Evolutionary conservation across 2,888 invertebrate genomes (phyloP), one percentile per base, ranked within the genome.

Genomic region (Leptinotarsa juncta): DNA sequence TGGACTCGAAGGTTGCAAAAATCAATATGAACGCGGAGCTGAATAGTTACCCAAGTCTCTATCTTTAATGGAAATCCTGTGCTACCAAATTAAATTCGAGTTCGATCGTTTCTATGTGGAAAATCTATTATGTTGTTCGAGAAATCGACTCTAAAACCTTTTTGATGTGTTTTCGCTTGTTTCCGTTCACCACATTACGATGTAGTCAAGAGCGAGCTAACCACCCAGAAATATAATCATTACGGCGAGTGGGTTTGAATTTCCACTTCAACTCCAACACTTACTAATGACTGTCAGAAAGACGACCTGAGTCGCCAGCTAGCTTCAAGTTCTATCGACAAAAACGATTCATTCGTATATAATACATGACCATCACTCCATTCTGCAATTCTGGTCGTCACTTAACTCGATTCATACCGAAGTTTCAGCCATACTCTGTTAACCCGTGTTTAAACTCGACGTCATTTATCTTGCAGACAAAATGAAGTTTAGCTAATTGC

Each of bases 271-370:
- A 42, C 42, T 62, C 16, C n/a, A 42, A 32, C 32, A 62, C 14
- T 32, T 42, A 26, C 62, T 62, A 74, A 74, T 71, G 55, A 71
- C 71, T 65, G 49, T 48, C 49, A 53, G 62, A 62, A 42, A 62
- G 62, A 62, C 42, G 60, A 26, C 23, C 15, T 15, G 60, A 60
- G 26, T 60, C 14, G 26, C 60, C 5, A 42, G 32, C 62, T 16
- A n/a, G 3, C 65, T 65, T 67, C 65, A 74, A 74, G 71, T 74
- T 74, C 67, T 68, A 71, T 71, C 68, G 75, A 72, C 75, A 75
- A 75, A 75, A 75, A 75, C 75, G 65, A 72, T 70, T 70, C 72
- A 72, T 72, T 72, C 72, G 23, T 51, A 42, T 42, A n/a, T 72
- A 72, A 72, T 72, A 53, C 65, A 67, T 72, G 67, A 67, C 55